Evolutionary conservation across 2,797 vertebrate genomes (phyloP), one percentile per base, ranked within the genome.

Genomic region (Tadarida brasiliensis): DNA sequence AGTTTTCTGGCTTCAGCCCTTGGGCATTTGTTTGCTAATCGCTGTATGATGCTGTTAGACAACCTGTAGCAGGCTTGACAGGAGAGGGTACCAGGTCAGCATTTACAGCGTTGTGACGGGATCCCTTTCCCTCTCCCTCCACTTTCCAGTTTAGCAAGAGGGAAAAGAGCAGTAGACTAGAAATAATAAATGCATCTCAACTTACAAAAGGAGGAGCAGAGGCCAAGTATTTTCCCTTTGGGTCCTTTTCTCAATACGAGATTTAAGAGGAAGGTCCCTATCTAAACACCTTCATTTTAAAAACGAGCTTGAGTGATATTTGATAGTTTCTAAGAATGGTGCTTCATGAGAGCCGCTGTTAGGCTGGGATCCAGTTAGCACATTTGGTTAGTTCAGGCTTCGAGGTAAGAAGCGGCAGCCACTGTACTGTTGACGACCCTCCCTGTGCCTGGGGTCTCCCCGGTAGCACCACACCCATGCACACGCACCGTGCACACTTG

Each of bases 51-150:
- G 30, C 44, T 35, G 0, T 63, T 28, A 44, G 84, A 67, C 54
- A 73, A 0, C 47, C 67, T 24, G 7, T 54, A 7, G 33, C 35
- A 51, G 44, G 56, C 28, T 10, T 24, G 54, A 87, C 59, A 33
- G 28, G 70, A 49, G 63, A 59, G 33, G 11, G 16, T 5, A 15
- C 28, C 33, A 6, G 61, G n/a, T 2, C 51, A 26, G 14, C 47
- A 3, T 11, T 8, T 20, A 26, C 5, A 33, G 11, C 12, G 20
- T 51, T 54, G 9, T 49, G 1, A 9, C 0, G 19, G 24, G 28
- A 54, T 7, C 47, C 30, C 24, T 35, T 10, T 3, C 22, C 73
- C 73, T 35, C 30, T 15, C 61, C 10, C 6, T 47, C 30, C 15
- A 39, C 61, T 63, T 73, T 8, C 5, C 51, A 63, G 12, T 33